phyloP scores from a whole-genome alignment of 2,113 vertebrate genomes.

The Eulemur macaco region DNA sequence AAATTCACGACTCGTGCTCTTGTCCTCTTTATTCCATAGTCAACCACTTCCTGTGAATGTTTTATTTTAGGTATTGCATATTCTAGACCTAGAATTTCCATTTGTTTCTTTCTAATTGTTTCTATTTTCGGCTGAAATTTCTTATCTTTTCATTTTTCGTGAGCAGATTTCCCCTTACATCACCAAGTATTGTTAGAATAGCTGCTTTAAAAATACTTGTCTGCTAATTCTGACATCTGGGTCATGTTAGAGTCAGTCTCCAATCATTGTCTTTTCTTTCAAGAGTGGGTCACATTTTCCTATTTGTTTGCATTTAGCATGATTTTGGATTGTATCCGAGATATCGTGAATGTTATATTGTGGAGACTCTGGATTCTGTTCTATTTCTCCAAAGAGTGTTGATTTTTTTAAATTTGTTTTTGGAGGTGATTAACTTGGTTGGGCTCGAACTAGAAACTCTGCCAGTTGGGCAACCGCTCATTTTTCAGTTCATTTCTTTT shows the following conservation, averaged over 20 bases:
- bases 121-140: not conserved
- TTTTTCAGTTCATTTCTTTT: not conserved
- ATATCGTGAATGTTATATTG: not conserved
- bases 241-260: not conserved
- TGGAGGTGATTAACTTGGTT: not conserved
- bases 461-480: not conserved
- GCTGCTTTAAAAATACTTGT: not conserved
- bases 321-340: not conserved
- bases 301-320: slow-evolving; percentile 14
- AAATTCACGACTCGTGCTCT: not conserved
- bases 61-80: not conserved
- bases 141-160: slow-evolving; percentile 23
- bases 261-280: not conserved
- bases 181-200: not conserved
- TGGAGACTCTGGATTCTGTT: not conserved
- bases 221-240: not conserved
- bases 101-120: not conserved
- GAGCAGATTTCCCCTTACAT: not conserved
- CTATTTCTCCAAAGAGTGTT: not conserved
- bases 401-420: not conserved
- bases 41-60: not conserved
- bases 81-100: not conserved
- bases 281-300: not conserved
- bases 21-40: not conserved
- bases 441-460: not conserved